Evolutionary conservation across 1,140 invertebrate genomes (phyloP), one percentile per base, ranked within the genome.

Genomic region (Drosophila murphyi): DNA sequence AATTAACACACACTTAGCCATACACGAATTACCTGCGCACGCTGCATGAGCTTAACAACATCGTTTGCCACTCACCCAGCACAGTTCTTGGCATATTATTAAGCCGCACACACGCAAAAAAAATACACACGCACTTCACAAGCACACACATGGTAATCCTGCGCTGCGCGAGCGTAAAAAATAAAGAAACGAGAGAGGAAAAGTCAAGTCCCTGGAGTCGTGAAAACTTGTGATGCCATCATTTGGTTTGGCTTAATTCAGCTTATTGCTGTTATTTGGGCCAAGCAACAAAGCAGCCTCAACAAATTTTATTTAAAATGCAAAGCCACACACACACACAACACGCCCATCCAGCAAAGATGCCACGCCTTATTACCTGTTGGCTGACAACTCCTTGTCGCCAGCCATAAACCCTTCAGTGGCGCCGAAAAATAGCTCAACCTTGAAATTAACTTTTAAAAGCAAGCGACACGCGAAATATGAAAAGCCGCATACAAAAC

Each of bases 391-490:
- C 76, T 85, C 73, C 61, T 73, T 73, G 71, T 61, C 50, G 62
- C 54, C 76, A 63, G 64, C 50, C 68, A 72, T 68, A 73, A 87
- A 88, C 83, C 83, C 83, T 88, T 88, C 78, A 78, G 48, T 67
- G 60, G 31, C 41, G 31, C 60, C 37, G n/a, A 59, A 65, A 64
- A 83, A 80, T 87, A 87, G 82, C 76, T 90, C 79, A 90, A 76
- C 87, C 87, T 90, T 90, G 87, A 90, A 90, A 90, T 90, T 87
- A 90, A 90, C 77, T 90, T 90, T 78, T 72, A 54, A 64, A 74
- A 72, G 71, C 55, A 37, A 62, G 45, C 60, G 50, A 55, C 68
- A 74, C 51, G 61, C 56, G 75, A 85, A 83, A 78, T 85, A 81
- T 73, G 73, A 88, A 72, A 69, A 54, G 51, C 37, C 62, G 41